Evolutionary conservation across 1,140 invertebrate genomes (phyloP).

Genomic region (Papilio polytes): DNA sequence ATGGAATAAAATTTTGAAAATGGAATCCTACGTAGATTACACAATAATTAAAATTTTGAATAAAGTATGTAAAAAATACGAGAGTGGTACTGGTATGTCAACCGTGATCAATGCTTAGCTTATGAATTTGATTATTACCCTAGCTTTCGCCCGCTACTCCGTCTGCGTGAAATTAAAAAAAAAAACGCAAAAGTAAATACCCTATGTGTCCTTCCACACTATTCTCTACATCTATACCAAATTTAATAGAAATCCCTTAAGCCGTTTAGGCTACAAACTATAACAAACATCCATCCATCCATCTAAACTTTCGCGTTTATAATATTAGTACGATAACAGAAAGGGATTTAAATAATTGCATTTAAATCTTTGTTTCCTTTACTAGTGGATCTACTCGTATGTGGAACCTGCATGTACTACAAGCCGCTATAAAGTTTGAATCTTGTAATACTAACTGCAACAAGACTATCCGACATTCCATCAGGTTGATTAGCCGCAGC

Average conservation of each 20-base stretch:
- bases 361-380: neutral
- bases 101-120: no score
- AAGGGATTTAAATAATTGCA: neutral
- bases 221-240: no score
- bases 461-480: neutral
- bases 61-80: no score
- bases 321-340: no score
- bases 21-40: neutral
- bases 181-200: no score
- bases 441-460: neutral
- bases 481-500: neutral
- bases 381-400: neutral
- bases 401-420: neutral
- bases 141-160: no score
- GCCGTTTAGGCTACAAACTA: no score
- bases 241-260: no score
- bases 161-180: no score
- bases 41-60: no score
- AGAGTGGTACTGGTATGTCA: neutral
- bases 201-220: no score
- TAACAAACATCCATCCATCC: neutral
- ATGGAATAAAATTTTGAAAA: neutral
- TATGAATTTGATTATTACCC: neutral
- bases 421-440: neutral
- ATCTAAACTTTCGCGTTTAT: no score